These are phyloP conservation scores for Cuculus canorus DNA, from an alignment of 2,797 vertebrate genomes.

Conservation along the genomic window DNA sequence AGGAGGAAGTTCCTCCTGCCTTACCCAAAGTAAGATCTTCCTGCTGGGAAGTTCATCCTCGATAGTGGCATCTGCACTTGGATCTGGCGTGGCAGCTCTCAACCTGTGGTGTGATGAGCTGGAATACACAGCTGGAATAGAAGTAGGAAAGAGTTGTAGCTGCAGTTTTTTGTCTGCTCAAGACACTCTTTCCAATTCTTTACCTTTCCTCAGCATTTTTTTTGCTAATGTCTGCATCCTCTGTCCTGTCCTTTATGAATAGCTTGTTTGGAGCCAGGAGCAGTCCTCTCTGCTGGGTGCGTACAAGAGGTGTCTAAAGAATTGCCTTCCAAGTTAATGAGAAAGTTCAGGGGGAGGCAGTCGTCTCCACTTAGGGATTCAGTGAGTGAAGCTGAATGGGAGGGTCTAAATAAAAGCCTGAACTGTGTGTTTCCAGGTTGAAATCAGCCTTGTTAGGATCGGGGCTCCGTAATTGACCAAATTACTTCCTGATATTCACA, in stretches of 20 bases:
- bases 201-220: background rate
- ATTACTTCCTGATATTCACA: background rate
- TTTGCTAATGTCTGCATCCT: background rate
- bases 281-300: background rate
- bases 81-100: background rate
- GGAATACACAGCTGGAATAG: background rate
- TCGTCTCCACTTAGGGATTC: background rate
- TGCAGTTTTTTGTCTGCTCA: background rate
- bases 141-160: background rate
- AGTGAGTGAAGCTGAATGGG: background rate
- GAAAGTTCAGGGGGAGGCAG: background rate
- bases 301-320: background rate
- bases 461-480: background rate
- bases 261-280: background rate
- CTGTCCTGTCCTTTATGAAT: background rate
- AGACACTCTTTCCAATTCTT: background rate
- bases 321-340: background rate
- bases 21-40: background rate
- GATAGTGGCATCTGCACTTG: rapidly evolving
- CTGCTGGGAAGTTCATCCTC: background rate
- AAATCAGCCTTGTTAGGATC: background rate
- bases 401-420: background rate
- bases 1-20: background rate
- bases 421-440: background rate
- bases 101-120: background rate